phyloP scores from a whole-genome alignment of 2,797 vertebrate genomes.

The Centropyge bicolor region DNA sequence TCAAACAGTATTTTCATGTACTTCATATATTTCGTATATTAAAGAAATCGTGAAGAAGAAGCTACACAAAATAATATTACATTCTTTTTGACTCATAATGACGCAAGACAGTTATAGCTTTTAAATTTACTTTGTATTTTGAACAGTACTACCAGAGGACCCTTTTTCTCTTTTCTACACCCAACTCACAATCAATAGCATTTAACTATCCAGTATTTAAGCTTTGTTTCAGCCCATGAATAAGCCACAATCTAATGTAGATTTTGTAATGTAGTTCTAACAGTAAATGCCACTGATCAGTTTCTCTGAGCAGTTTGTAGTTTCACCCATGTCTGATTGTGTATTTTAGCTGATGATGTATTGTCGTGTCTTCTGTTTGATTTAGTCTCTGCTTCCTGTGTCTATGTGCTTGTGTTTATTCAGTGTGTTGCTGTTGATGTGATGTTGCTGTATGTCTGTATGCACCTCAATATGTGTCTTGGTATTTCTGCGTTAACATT shows the following conservation, averaged over 20 bases:
- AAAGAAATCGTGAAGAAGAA: not conserved
- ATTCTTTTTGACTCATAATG: not conserved
- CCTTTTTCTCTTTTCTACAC: not conserved
- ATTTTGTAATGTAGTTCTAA: not conserved
- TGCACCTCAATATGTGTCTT: conserved; percentile 34
- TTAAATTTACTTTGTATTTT: not conserved
- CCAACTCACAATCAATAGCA: not conserved
- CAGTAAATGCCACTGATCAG: not conserved
- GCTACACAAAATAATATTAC: not conserved
- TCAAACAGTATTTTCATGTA: conserved; percentile 32
- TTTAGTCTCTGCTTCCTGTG: conserved; percentile 8
- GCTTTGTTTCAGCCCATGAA: not conserved
- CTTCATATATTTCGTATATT: not conserved
- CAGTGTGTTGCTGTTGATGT: conserved; percentile 22
- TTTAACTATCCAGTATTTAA: not conserved
- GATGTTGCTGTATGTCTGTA: conserved; percentile 28
- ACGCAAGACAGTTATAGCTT: not conserved
- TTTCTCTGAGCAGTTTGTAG: not conserved
- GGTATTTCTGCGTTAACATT: conserved; percentile 46
- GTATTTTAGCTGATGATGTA: conserved; percentile 32
- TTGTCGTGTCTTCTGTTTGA: conserved; percentile 18
- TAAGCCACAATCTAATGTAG: not conserved
- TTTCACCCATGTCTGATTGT: conserved; percentile 40
- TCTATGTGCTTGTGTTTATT: conserved; percentile 36
- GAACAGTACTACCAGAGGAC: not conserved